Conservation (phyloP, 2,888 invertebrate species). For the Eustalomyia histrio region DNA sequence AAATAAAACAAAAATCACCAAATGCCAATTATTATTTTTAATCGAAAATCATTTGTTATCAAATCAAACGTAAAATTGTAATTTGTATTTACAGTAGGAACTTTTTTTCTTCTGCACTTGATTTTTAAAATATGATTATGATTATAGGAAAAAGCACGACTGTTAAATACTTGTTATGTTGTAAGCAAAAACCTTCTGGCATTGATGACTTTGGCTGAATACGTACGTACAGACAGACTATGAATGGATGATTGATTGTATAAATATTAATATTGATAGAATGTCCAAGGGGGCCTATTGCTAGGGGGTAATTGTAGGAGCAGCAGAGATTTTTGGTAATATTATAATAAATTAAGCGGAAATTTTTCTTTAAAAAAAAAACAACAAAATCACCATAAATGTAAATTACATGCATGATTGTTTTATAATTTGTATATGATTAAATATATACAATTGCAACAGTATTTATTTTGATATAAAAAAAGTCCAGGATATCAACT, state of each 20-base stretch:
- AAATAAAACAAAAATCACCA: constrained; percentile 32
- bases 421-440: constrained; percentile 12
- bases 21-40: constrained; percentile 60
- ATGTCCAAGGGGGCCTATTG: constrained; percentile 25
- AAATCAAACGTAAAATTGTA: constrained; percentile 54
- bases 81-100: not conserved
- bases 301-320: constrained; percentile 28
- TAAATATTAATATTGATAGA: constrained; percentile 17
- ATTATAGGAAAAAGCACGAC: constrained; percentile 44
- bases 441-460: not conserved
- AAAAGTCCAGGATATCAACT: constrained; percentile 18
- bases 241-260: constrained; percentile 51
- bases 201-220: constrained; percentile 23
- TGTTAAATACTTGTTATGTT: constrained; percentile 49
- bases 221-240: not conserved
- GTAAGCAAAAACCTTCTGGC: constrained; percentile 19
- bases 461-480: not conserved
- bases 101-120: not conserved
- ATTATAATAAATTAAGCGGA: constrained; percentile 55
- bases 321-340: constrained; percentile 46
- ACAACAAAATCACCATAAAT: constrained; percentile 10
- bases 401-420: constrained; percentile 29
- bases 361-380: constrained; percentile 25
- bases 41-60: constrained; percentile 62
- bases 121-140: not conserved